These are phyloP conservation scores for Lasioglossum morio DNA, from an alignment of 2,888 invertebrate species.

Conservation along the genomic window DNA sequence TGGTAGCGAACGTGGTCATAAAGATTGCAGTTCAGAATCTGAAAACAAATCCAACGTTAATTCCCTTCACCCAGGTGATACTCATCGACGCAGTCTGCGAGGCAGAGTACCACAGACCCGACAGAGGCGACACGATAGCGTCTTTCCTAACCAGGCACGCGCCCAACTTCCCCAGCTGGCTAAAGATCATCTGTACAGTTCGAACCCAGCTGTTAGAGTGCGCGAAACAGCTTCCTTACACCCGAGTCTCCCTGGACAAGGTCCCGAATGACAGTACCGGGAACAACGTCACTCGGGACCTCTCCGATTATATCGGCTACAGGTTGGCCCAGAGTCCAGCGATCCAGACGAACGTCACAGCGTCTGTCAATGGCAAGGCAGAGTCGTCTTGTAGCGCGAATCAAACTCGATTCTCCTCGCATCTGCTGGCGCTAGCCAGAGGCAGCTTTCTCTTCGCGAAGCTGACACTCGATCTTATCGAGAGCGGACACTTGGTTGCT, in stretches of 20 bases:
- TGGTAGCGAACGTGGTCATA: no score
- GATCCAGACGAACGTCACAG: constrained; percentile 93
- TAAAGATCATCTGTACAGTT: constrained; percentile 95
- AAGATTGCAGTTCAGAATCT: no score
- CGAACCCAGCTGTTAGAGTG: constrained; percentile 93
- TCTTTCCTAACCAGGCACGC: constrained; percentile 94
- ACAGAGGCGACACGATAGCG: constrained; percentile 96
- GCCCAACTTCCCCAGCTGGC: constrained; percentile 93
- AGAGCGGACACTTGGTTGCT: constrained; percentile 95
- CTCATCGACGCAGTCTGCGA: constrained; percentile 97
- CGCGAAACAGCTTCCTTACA: constrained; percentile 93
- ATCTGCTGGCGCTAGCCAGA: constrained; percentile 92
- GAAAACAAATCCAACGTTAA: no score
- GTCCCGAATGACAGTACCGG: constrained; percentile 87
- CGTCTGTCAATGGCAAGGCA: constrained; percentile 88
- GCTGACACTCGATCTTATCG: constrained; percentile 95
- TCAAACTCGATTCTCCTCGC: constrained; percentile 93
- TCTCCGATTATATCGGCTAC: constrained; percentile 94
- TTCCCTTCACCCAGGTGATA: constrained; percentile 87
- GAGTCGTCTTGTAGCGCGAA: constrained; percentile 87
- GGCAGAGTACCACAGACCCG: constrained; percentile 97
- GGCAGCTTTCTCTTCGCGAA: constrained; percentile 97
- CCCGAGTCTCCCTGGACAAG: constrained; percentile 91
- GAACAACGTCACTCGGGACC: constrained; percentile 92
- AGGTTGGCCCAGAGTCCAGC: constrained; percentile 92